phyloP scores from a whole-genome alignment of 2,888 invertebrate species.

The Chouioia cunea region DNA sequence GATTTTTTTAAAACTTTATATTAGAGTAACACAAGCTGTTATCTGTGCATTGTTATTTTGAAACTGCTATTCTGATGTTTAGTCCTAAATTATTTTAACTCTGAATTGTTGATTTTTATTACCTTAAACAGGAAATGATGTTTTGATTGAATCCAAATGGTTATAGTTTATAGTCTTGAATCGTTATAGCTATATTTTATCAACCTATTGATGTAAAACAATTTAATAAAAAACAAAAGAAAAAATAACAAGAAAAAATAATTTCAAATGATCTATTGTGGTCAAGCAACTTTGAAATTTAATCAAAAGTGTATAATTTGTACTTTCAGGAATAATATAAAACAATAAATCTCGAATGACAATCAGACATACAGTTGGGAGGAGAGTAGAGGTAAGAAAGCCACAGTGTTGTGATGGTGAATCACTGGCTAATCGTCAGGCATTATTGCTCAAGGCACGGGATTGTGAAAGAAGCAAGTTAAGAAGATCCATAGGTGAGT shows the following conservation, averaged over 20 bases:
- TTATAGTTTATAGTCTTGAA: constrained; percentile 16
- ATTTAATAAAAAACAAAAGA: too few species aligned
- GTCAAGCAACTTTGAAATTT: too few species aligned
- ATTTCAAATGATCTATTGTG: too few species aligned
- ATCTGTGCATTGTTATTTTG: too few species aligned
- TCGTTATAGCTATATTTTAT: too few species aligned
- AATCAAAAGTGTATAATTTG: not conserved
- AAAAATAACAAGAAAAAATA: too few species aligned
- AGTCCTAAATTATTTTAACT: too few species aligned
- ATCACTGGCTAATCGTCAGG: constrained; percentile 21
- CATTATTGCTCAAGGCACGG: constrained; percentile 10
- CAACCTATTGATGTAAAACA: too few species aligned
- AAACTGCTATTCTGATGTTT: too few species aligned
- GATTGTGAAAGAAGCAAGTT: constrained; percentile 7
- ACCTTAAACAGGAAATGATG: constrained; percentile 14
- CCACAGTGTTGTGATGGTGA: constrained; percentile 43
- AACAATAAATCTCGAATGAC: constrained; percentile 44
- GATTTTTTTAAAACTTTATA: too few species aligned
- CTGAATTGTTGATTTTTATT: not conserved
- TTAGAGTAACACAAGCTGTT: too few species aligned
- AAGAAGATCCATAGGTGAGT: constrained; percentile 9
- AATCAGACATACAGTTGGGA: constrained; percentile 27
- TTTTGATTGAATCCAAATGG: constrained; percentile 17
- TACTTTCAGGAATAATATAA: constrained; percentile 13
- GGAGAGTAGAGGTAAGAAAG: constrained; percentile 31